Evolutionary conservation across 2,888 invertebrate species (phyloP).

Genomic region (Netelia inedita): DNA sequence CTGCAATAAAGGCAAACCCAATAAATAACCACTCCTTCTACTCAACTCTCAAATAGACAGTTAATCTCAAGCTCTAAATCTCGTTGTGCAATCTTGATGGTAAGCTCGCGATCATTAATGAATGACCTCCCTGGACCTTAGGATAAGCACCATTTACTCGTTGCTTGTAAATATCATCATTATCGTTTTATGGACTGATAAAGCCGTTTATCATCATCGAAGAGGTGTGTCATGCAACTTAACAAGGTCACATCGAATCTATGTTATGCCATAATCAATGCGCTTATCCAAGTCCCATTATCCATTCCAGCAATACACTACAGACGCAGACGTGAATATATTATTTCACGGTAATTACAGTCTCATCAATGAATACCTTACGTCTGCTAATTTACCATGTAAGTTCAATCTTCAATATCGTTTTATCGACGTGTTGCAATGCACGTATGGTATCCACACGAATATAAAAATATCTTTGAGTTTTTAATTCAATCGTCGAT

Average conservation of each 20-base stretch:
- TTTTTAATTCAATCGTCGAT: not conserved
- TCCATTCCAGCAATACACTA: not conserved
- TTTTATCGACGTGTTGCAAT: not conserved
- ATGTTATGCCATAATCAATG: not conserved
- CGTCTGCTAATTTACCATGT: not conserved
- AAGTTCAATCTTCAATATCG: not conserved
- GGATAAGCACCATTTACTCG: too few relatives aligned
- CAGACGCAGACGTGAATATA: not conserved
- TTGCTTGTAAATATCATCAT: too few relatives aligned
- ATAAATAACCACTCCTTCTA: too few relatives aligned
- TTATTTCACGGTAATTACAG: slow-evolving; percentile 7
- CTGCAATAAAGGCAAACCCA: slow-evolving; percentile 72
- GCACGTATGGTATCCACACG: not conserved
- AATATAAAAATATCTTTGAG: not conserved
- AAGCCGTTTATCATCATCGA: slow-evolving; percentile 13
- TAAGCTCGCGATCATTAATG: too few relatives aligned
- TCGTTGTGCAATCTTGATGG: too few relatives aligned
- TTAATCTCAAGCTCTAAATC: too few relatives aligned
- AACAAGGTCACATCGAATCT: not conserved
- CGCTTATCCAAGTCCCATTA: not conserved
- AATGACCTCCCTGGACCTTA: too few relatives aligned
- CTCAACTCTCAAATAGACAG: too few relatives aligned
- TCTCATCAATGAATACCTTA: not conserved
- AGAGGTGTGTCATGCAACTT: not conserved
- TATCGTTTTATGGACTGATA: too few relatives aligned